phyloP scores from a whole-genome alignment of 2,797 vertebrate genomes.

The Cygnus olor region DNA sequence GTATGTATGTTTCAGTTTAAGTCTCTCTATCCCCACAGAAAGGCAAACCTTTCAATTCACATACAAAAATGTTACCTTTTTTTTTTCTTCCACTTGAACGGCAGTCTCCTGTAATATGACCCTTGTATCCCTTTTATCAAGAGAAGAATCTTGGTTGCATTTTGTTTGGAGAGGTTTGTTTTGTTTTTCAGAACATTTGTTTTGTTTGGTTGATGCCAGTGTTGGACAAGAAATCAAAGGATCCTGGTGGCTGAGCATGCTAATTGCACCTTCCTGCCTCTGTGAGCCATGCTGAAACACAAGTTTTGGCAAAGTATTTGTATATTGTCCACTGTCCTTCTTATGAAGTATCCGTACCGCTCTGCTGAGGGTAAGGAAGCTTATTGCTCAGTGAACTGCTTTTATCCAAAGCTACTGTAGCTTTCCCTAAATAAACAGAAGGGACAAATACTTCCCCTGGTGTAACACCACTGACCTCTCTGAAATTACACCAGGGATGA shows the following conservation, averaged over 20 bases:
- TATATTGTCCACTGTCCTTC: slow-evolving; percentile 28
- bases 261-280: slow-evolving; percentile 54
- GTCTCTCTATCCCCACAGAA: background rate
- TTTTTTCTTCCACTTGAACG: background rate
- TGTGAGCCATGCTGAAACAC: slow-evolving; percentile 14
- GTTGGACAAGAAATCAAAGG: slow-evolving; percentile 33
- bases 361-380: slow-evolving; percentile 47
- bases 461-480: slow-evolving; percentile 55
- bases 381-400: slow-evolving; percentile 26
- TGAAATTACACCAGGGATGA: slow-evolving; percentile 54
- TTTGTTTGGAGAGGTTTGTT: slow-evolving; percentile 50
- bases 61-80: background rate
- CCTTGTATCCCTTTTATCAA: background rate
- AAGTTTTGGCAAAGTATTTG: slow-evolving; percentile 44
- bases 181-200: slow-evolving; percentile 1
- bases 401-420: background rate
- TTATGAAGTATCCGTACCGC: background rate
- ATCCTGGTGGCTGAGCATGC: background rate
- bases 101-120: slow-evolving; percentile 5
- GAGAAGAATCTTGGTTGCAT: background rate
- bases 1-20: background rate
- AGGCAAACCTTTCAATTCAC: background rate
- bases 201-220: background rate
- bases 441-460: slow-evolving; percentile 21
- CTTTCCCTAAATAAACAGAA: slow-evolving; percentile 51